Evolutionary conservation across 2,113 vertebrate genomes (phyloP), one percentile per base, ranked within the genome.

Genomic region (Heliornis fulica): DNA sequence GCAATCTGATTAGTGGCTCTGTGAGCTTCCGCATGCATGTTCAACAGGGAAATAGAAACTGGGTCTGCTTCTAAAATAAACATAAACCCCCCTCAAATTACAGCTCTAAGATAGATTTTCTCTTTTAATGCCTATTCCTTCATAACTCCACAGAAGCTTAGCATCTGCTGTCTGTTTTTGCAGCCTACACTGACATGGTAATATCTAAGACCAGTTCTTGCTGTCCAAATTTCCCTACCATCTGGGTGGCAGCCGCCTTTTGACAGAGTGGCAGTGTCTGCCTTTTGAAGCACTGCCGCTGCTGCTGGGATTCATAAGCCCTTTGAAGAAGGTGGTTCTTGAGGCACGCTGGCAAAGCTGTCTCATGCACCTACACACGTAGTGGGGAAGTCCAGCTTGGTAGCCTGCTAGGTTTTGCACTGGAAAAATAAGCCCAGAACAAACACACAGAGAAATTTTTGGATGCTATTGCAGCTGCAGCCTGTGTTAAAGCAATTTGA

Each of bases 71-170:
- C 93, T 83, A 87, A 95, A 96, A 87, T 72, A 43, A 86, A 83
- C 31, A 74, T 61, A 75, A 89, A 95, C 13, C 46, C 32, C 34
- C 80, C 90, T 85, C 75, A 46, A 88, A 97, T 60, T 38, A 34
- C 28, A 83, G n/a, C 11, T 93, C 18, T 85, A 72, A 88, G 71
- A 65, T 29, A 92, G 46, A 23, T 43, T 87, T 94, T 90, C 68
- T 88, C 72, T 45, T 87, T 87, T 90, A 83, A 83, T 88, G 79
- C n/a, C 22, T 87, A 11, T 95, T 96, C 70, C 65, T 95, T 91
- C 41, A 51, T 41, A 93, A 87, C 61, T 91, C 32, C 34, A 83
- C 51, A 60, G 63, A 86, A 97, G n/a, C 46, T 54, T 84, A 75
- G 89, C 77, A 77, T 95, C 80, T 81, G 60, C 69, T 59, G 41